Conservation (phyloP, 1,140 invertebrate genomes). For the Euwallacea fornicatus region DNA sequence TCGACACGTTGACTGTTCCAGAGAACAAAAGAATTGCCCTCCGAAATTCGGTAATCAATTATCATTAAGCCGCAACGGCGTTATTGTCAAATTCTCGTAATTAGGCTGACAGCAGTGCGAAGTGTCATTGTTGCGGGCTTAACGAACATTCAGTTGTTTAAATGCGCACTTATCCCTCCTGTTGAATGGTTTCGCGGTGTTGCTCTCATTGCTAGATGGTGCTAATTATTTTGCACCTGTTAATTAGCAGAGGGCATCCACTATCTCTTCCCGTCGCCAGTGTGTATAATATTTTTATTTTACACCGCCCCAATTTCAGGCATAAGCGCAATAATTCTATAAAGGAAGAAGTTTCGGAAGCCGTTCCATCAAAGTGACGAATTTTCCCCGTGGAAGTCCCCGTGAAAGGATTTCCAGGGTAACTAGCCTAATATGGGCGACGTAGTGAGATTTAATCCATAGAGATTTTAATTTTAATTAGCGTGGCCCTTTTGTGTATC, state of each 20-base stretch:
- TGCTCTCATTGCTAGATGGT: slow-evolving; percentile 37
- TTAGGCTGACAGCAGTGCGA: slow-evolving; percentile 45
- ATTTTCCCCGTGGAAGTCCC: slow-evolving; percentile 1
- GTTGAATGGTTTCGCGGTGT: slow-evolving; percentile 33
- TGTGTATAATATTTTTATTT: no score
- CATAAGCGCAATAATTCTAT: slow-evolving; percentile 4
- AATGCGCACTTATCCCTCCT: slow-evolving; percentile 42
- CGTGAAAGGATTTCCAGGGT: slow-evolving; percentile 20
- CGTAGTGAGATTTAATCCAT: slow-evolving; percentile 34
- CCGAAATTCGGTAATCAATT: slow-evolving; percentile 41
- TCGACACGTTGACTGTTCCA: not conserved
- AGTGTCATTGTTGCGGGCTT: slow-evolving; percentile 46
- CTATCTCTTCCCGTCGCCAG: not conserved
- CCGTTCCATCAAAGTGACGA: slow-evolving; percentile 11
- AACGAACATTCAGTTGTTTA: slow-evolving; percentile 46
- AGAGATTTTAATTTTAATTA: slow-evolving; percentile 52
- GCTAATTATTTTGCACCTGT: slow-evolving; percentile 49
- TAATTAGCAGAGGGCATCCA: slow-evolving; percentile 1
- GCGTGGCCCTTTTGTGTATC: slow-evolving; percentile 50
- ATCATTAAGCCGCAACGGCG: slow-evolving; percentile 45
- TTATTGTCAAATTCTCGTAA: slow-evolving; percentile 52
- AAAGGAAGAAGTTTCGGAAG: slow-evolving; percentile 4
- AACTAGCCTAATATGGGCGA: slow-evolving; percentile 27
- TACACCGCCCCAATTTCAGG: not conserved
- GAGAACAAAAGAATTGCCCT: slow-evolving; percentile 6